phyloP scores from a whole-genome alignment of 2,113 vertebrate species.

The Conger conger region DNA sequence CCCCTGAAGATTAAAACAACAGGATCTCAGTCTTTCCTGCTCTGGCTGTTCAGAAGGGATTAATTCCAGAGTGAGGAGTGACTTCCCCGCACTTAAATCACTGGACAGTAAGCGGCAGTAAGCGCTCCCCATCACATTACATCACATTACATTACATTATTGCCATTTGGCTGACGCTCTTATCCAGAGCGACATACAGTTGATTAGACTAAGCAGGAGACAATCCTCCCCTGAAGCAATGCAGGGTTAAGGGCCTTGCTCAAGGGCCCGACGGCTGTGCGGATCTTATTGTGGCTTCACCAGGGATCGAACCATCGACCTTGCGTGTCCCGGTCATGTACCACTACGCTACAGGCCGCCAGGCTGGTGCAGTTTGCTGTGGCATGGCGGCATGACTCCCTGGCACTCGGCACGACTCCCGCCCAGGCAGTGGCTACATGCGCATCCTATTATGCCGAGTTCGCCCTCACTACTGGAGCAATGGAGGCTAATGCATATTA shows the following conservation, averaged over 20 bases:
- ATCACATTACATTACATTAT: too few species aligned
- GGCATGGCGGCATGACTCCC: background rate
- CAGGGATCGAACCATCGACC: too few species aligned
- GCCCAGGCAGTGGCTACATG: background rate
- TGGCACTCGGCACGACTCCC: background rate
- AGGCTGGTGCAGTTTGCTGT: background rate
- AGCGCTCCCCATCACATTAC: background rate
- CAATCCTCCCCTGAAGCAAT: too few species aligned
- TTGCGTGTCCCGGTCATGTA: too few species aligned
- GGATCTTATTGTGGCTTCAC: too few species aligned
- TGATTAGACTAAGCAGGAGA: too few species aligned
- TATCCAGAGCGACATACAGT: too few species aligned
- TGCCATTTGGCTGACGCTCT: too few species aligned
- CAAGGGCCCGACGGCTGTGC: too few species aligned
- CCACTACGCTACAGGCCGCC: background rate
- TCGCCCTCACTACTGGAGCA: background rate
- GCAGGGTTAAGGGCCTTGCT: too few species aligned
- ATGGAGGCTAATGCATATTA: background rate
- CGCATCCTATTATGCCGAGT: too few species aligned
- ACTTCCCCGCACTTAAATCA: background rate
- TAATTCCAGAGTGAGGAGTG: background rate
- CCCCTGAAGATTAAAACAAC: slow-evolving; percentile 36
- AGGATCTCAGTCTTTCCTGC: slow-evolving; percentile 36
- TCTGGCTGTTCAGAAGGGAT: background rate
- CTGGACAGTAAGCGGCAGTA: background rate